Percentiles rank a stretch among this genome's conserved stretches.
Conservation (phyloP, 2,113 vertebrate species). For the Lasiurus cinereus region DNA sequence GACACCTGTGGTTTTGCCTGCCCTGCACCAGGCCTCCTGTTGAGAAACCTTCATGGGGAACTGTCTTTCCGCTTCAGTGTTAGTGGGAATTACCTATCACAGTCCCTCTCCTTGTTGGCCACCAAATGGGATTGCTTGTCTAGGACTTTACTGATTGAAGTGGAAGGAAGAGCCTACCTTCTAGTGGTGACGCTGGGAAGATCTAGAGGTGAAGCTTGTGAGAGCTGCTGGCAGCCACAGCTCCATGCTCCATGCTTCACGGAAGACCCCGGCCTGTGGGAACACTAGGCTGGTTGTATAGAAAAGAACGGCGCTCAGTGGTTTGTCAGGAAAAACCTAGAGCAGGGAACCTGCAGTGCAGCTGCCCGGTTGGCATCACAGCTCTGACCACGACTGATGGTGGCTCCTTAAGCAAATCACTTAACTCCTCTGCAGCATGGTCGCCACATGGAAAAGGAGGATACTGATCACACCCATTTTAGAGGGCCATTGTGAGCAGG, state of each 20-base stretch:
- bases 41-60: background rate
- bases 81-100: background rate
- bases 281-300: background rate
- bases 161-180: background rate
- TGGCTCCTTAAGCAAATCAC: background rate
- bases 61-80: background rate
- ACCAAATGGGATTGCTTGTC: background rate
- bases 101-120: background rate
- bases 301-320: background rate
- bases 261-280: background rate
- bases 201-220: background rate
- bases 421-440: background rate
- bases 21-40: background rate
- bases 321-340: background rate
- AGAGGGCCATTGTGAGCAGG: background rate
- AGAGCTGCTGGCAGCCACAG: background rate
- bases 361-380: background rate
- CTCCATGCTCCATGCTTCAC: background rate
- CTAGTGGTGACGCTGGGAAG: background rate
- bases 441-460: background rate
- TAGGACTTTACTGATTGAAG: background rate
- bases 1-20: background rate
- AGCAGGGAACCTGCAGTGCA: background rate
- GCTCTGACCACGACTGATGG: background rate
- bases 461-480: background rate